Evolutionary conservation across 2,888 invertebrate species (phyloP).

Genomic region (Argyresthia albistria): DNA sequence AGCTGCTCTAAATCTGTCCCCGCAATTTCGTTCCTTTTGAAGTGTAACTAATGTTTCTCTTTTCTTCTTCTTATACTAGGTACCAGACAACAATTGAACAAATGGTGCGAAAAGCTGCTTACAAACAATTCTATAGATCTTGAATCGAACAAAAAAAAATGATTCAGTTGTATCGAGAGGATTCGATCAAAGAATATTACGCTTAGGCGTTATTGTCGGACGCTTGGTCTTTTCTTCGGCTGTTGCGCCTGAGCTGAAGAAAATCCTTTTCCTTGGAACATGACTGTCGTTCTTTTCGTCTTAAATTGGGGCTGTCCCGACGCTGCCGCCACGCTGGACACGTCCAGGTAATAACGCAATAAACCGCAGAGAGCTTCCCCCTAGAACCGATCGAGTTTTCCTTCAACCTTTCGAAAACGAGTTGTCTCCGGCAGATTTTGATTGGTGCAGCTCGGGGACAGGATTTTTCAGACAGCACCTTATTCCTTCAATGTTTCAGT

Average conservation of each 20-base stretch:
- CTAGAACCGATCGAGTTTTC: constrained; percentile 70
- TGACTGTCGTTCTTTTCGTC: constrained; percentile 64
- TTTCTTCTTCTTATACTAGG: not conserved
- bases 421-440: constrained; percentile 31
- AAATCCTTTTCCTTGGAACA: constrained; percentile 64
- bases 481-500: constrained; percentile 39
- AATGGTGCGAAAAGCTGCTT: constrained; percentile 18
- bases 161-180: constrained; percentile 44
- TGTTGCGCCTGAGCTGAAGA: constrained; percentile 44
- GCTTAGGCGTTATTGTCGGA: constrained; percentile 23
- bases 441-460: constrained; percentile 7
- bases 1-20: too few species aligned
- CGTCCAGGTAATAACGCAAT: constrained; percentile 73
- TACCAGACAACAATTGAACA: not conserved
- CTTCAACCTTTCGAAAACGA: constrained; percentile 63
- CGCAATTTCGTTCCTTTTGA: too few species aligned
- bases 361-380: constrained; percentile 69
- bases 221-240: constrained; percentile 47
- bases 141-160: constrained; percentile 60
- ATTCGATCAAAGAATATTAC: constrained; percentile 68
- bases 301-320: constrained; percentile 64
- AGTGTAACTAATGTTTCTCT: not conserved
- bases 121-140: constrained; percentile 40
- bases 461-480: constrained; percentile 38
- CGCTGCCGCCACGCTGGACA: constrained; percentile 34